Percentiles rank a stretch among this genome's conserved stretches.
These are phyloP conservation scores for Anarrhichthys ocellatus DNA, from an alignment of 2,113 vertebrate species.

Conservation along the genomic window DNA sequence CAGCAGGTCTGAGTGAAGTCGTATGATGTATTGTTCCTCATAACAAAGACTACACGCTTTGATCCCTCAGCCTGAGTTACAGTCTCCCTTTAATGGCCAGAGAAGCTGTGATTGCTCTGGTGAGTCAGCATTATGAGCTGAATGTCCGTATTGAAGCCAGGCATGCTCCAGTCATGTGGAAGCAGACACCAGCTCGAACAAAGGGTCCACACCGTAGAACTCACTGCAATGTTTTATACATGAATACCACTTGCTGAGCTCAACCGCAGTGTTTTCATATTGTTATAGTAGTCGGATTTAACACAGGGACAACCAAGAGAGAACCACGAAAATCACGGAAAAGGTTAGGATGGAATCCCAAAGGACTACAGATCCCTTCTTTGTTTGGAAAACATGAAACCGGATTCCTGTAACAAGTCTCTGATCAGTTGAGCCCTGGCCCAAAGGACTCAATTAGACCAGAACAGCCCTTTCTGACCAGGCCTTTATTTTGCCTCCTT, in stretches of 20 bases:
- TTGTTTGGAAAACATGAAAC: slow-evolving; percentile 88
- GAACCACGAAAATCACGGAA: slow-evolving; percentile 72
- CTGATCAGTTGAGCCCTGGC: slow-evolving; percentile 82
- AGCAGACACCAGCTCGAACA: slow-evolving; percentile 19
- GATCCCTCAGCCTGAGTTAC: slow-evolving; percentile 20
- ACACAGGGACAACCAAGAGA: slow-evolving; percentile 73
- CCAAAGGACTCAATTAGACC: slow-evolving; percentile 88
- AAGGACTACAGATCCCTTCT: slow-evolving; percentile 83
- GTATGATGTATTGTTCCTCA: slow-evolving; percentile 20
- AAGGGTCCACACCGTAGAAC: slow-evolving; percentile 25
- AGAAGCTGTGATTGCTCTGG: slow-evolving; percentile 22
- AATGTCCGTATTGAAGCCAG: slow-evolving; percentile 41
- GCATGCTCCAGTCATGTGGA: slow-evolving; percentile 17
- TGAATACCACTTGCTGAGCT: slow-evolving; percentile 51
- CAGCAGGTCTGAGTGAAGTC: slow-evolving; percentile 35
- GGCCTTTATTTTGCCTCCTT: slow-evolving; percentile 68
- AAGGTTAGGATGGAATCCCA: slow-evolving; percentile 77
- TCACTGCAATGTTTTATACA: slow-evolving; percentile 36
- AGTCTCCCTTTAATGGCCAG: slow-evolving; percentile 13
- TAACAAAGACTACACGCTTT: slow-evolving; percentile 27
- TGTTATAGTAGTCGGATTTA: slow-evolving; percentile 81
- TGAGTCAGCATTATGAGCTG: slow-evolving; percentile 31
- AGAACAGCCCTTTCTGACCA: slow-evolving; percentile 80
- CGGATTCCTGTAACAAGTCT: slow-evolving; percentile 85
- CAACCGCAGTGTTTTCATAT: slow-evolving; percentile 66